phyloP scores from a whole-genome alignment of 2,888 invertebrate genomes.

The Pachliopta kotzebuea region DNA sequence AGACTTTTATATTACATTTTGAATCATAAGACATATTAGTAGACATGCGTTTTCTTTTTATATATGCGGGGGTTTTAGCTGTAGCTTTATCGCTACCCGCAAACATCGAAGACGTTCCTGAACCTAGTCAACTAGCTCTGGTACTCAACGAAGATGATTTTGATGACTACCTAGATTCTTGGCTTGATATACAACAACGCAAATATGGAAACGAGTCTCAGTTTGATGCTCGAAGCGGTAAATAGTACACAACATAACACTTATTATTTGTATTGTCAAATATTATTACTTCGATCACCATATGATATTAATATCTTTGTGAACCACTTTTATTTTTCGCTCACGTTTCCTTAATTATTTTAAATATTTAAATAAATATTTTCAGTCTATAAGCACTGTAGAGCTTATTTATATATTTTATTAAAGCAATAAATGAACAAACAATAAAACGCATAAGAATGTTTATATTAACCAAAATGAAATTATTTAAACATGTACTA shows the following conservation, averaged over 20 bases:
- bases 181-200: slow-evolving; percentile 56
- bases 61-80: slow-evolving; percentile 5
- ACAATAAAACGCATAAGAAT: too few relatives aligned
- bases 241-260: slow-evolving; percentile 18
- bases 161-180: slow-evolving; percentile 69
- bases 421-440: neutral
- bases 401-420: too few relatives aligned
- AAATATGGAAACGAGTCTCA: slow-evolving; percentile 43
- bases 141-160: slow-evolving; percentile 67
- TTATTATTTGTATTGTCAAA: too few relatives aligned
- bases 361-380: too few relatives aligned
- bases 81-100: slow-evolving; percentile 37
- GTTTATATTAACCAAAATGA: neutral
- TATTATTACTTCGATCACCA: too few relatives aligned
- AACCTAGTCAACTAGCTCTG: slow-evolving; percentile 60
- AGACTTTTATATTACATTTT: neutral
- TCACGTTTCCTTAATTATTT: neutral
- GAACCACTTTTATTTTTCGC: too few relatives aligned
- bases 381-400: too few relatives aligned
- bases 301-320: too few relatives aligned
- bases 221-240: slow-evolving; percentile 49
- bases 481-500: neutral
- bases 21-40: neutral
- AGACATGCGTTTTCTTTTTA: slow-evolving; percentile 17
- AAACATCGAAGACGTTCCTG: slow-evolving; percentile 42